Base-by-base conservation (phyloP, 2,797 vertebrate species). In the Peromyscus attwateri region DNA sequence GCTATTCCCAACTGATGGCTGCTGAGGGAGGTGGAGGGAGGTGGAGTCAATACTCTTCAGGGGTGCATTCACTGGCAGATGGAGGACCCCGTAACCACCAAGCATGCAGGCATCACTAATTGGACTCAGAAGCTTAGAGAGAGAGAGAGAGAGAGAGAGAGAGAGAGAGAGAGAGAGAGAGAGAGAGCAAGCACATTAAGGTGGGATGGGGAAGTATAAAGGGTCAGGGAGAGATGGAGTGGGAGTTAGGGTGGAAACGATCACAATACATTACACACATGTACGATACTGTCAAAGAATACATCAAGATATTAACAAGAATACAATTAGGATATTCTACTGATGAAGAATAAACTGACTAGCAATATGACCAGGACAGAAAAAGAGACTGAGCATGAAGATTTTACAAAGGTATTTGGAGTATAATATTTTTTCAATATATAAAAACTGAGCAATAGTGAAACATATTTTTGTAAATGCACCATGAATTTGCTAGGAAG, bases 361-460 rank as follows among this genome's bases (percentile, higher is more conserved):
- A 95, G 11, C 21, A 79, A 70, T 49, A 52, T 34, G 55, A 84
- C 9, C 13, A 46, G 34, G 37, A 80, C 8, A 43, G 76, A 27
- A 68, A 75, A 87, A 55, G 29, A 89, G 19, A 87, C 2, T 25
- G 68, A 62, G 55, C 60, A 16, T 49, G 52, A 8, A 68, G 27
- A 93, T 52, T 84, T 88, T 92, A 64, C 34, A 84, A 92, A 83
- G 29, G 12, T 84, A n/a, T 62, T 89, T 89, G 46, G 34, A 84
- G 14, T 73, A 3, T 6, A 77, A 84, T 46, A 81, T 31, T 14
- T 81, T 87, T 64, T 73, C 25, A 75, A 52, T 40, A 95, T 71
- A 66, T 75, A 90, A 88, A 91, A 91, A 75, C 23, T 93, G 49
- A 93, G 14, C 2, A 90, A 93, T 43, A 82, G 31, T 80, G 57